These are phyloP conservation scores for Menura novaehollandiae DNA, from an alignment of 2,113 vertebrate species.

Conservation along the genomic window DNA sequence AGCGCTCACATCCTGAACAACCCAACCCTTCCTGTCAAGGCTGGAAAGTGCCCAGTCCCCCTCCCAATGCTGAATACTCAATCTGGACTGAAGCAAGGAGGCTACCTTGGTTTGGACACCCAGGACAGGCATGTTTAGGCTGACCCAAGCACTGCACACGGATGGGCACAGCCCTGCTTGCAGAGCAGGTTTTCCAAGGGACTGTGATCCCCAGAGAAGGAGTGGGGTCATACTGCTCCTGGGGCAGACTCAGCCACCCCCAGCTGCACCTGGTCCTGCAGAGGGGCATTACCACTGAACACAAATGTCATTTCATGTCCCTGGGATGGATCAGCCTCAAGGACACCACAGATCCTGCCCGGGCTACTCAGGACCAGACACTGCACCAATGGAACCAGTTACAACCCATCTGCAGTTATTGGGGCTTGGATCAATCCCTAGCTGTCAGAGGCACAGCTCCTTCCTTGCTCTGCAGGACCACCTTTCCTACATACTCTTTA, in stretches of 20 bases:
- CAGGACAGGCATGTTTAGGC: not conserved
- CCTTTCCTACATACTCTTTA: not conserved
- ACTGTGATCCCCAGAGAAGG: not conserved
- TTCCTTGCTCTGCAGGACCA: not conserved
- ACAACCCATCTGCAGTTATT: not conserved
- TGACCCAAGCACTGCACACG: not conserved
- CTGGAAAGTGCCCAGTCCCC: not conserved
- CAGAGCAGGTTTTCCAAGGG: not conserved
- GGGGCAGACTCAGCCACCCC: not conserved
- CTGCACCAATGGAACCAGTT: not conserved
- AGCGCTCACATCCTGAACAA: accelerated
- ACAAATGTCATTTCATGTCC: not conserved
- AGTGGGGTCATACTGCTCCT: not conserved
- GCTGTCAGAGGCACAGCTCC: not conserved
- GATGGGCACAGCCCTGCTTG: accelerated
- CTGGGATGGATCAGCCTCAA: not conserved
- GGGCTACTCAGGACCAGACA: not conserved
- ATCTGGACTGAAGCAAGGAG: not conserved
- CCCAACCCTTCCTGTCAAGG: not conserved
- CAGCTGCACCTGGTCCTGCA: not conserved
- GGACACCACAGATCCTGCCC: not conserved
- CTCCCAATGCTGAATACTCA: not conserved
- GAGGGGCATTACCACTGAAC: not conserved
- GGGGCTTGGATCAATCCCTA: not conserved
- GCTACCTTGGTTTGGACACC: not conserved